Conservation (phyloP, 2,888 invertebrate genomes). For the Rugalucina vietnamica region DNA sequence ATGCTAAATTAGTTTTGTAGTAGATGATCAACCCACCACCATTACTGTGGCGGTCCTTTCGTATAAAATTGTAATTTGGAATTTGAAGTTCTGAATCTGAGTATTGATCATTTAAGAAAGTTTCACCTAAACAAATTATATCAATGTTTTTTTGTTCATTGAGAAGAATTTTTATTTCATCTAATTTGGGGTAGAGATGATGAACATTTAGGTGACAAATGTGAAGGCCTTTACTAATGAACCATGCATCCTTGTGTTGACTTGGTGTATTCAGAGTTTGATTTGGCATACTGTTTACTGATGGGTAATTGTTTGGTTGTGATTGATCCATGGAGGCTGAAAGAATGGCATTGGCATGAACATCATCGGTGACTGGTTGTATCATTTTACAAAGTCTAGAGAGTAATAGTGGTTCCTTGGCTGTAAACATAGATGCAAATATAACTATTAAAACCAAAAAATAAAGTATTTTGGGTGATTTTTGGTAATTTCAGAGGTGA, state of each 20-base stretch:
- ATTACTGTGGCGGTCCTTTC: no score
- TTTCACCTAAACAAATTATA: background rate
- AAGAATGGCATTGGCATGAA: background rate
- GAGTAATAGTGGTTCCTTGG: no score
- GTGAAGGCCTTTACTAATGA: background rate
- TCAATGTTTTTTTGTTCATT: background rate
- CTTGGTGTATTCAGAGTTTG: background rate
- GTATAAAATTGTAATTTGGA: background rate
- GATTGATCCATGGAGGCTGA: background rate
- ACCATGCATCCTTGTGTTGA: background rate
- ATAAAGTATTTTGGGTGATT: no score
- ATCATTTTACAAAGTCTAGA: no score
- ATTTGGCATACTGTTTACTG: background rate
- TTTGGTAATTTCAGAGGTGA: no score
- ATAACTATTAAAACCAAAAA: no score
- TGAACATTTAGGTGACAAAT: no score
- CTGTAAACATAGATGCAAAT: no score
- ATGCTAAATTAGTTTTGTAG: background rate
- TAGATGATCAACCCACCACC: background rate
- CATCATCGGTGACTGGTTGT: no score
- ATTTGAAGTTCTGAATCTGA: background rate
- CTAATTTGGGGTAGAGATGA: background rate
- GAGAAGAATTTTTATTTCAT: background rate
- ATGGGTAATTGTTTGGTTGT: no score
- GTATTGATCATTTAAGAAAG: background rate